phyloP scores from a whole-genome alignment of 2,888 invertebrate genomes.

The Sminthurides aquaticus region DNA sequence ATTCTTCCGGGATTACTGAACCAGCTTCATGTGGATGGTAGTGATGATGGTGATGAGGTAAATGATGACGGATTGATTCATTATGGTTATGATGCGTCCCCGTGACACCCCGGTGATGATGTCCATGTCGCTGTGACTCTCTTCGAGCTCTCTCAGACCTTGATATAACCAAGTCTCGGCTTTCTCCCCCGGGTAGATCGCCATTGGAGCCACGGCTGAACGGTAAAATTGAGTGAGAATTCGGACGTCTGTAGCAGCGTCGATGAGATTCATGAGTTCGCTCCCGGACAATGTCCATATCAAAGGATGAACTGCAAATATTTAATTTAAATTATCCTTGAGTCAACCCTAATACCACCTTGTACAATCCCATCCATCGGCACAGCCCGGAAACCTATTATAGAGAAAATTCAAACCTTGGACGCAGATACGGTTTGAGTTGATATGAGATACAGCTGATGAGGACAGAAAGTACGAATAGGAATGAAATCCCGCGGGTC shows the following conservation, averaged over 20 bases:
- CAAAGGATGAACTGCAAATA: constrained; percentile 19
- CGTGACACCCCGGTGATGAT: constrained; percentile 19
- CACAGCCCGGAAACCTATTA: too few relatives aligned
- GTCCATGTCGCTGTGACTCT: constrained; percentile 5
- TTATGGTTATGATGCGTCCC: background rate
- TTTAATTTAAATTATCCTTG: too few relatives aligned
- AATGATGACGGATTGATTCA: background rate
- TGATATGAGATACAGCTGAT: constrained; percentile 21
- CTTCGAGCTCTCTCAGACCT: background rate
- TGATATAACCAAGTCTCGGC: background rate
- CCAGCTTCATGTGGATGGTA: background rate
- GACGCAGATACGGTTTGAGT: constrained; percentile 18
- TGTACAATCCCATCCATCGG: too few relatives aligned
- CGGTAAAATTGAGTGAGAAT: constrained; percentile 5
- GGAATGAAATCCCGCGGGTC: constrained; percentile 20
- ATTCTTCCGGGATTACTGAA: background rate
- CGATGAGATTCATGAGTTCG: constrained; percentile 14
- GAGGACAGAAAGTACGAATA: constrained; percentile 21
- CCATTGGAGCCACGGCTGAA: constrained; percentile 6
- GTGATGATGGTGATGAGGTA: background rate
- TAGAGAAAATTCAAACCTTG: constrained; percentile 12
- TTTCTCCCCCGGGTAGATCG: background rate
- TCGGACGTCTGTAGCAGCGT: constrained; percentile 18
- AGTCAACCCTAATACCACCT: too few relatives aligned
- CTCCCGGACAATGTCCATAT: constrained; percentile 9